Conservation (phyloP, 2,113 vertebrate species). For the Micromys minutus region DNA sequence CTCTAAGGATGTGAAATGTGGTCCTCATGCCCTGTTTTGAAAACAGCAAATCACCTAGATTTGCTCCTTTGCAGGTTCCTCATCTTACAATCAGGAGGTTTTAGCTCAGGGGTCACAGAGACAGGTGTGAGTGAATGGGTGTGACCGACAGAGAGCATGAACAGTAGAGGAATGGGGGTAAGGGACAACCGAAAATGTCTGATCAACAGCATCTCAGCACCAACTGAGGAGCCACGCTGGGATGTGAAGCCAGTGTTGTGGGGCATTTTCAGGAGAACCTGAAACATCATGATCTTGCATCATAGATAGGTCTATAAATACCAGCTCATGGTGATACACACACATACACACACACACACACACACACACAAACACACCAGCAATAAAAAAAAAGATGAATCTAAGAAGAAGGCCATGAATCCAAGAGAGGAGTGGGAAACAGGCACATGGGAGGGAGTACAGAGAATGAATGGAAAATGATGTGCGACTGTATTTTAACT, state of each 20-base stretch:
- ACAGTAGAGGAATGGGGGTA: not conserved
- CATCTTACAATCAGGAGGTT: not conserved
- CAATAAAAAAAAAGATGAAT: not conserved
- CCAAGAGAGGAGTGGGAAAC: not conserved
- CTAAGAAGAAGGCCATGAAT: not conserved
- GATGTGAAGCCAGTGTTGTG: not conserved
- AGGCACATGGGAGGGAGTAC: not conserved
- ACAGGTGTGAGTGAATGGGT: too few relatives aligned
- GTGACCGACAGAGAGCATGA: not conserved
- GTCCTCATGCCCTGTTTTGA: not conserved
- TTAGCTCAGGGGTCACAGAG: not conserved
- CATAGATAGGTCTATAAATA: not conserved
- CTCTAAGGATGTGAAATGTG: not conserved
- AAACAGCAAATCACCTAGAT: not conserved
- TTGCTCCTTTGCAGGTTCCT: not conserved
- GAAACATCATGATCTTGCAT: not conserved
- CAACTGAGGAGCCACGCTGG: not conserved
- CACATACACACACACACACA: too few relatives aligned
- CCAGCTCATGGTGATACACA: not conserved
- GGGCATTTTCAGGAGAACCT: slow-evolving; percentile 5
- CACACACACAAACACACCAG: not conserved
- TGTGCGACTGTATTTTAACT: not conserved
- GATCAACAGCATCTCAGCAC: not conserved
- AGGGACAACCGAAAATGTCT: not conserved
- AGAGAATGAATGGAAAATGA: not conserved